Evolutionary conservation across 1,140 invertebrate genomes (phyloP).

Genomic region (Callitettix versicolor): DNA sequence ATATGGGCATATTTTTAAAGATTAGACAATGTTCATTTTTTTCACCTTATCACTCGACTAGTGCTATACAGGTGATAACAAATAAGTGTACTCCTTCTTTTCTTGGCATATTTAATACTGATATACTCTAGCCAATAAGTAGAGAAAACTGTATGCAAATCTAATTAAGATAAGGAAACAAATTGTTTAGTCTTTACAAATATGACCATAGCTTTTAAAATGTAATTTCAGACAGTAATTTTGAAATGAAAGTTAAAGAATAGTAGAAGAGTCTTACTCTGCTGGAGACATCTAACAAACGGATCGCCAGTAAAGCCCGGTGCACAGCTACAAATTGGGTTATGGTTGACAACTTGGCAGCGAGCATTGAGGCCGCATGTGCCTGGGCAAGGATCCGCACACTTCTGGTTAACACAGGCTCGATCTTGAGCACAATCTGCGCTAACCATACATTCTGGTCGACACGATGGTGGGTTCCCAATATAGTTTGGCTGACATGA

Average conservation of each 20-base stretch:
- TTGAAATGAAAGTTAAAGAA: no score
- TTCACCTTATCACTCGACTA: no score
- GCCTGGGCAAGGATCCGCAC: slow-evolving; percentile 72
- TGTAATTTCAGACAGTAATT: no score
- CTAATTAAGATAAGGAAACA: no score
- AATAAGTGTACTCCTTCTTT: no score
- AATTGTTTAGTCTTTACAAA: background rate
- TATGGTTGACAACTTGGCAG: slow-evolving; percentile 77
- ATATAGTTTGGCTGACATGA: slow-evolving; percentile 65
- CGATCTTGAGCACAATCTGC: slow-evolving; percentile 67
- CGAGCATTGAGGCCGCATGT: slow-evolving; percentile 70
- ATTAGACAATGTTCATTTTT: no score
- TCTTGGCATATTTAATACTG: no score
- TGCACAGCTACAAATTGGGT: slow-evolving; percentile 69
- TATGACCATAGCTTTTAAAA: no score
- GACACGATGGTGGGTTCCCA: slow-evolving; percentile 62
- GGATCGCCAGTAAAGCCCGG: slow-evolving; percentile 74
- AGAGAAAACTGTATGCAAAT: no score
- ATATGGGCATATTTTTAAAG: no score
- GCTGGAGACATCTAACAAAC: slow-evolving; percentile 54
- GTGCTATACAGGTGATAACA: no score
- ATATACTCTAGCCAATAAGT: no score
- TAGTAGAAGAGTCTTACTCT: slow-evolving; percentile 33
- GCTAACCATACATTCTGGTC: slow-evolving; percentile 73
- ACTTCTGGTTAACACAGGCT: slow-evolving; percentile 74